Conservation (phyloP, 2,888 invertebrate genomes). For the Choreutis nemorana region DNA sequence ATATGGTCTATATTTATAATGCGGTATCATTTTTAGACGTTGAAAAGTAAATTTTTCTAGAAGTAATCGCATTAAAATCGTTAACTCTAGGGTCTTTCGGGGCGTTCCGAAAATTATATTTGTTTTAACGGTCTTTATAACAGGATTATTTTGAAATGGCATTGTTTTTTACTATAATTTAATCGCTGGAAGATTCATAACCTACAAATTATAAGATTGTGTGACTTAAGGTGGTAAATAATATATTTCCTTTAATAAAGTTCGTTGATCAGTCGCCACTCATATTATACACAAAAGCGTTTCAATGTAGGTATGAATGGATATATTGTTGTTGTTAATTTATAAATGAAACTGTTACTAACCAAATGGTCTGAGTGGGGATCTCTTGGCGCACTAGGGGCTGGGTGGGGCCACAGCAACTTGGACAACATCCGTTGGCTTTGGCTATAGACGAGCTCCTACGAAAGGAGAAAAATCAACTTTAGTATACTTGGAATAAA, state of each 20-base stretch:
- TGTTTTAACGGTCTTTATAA: constrained; percentile 49
- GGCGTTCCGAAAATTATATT: constrained; percentile 41
- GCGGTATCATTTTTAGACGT: too few relatives aligned
- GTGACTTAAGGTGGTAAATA: too few relatives aligned
- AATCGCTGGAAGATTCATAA: too few relatives aligned
- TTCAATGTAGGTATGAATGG: too few relatives aligned
- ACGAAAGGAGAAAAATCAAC: constrained; percentile 60
- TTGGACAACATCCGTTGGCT: constrained; percentile 66
- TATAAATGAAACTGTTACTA: constrained; percentile 53
- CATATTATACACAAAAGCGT: too few relatives aligned
- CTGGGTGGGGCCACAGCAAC: constrained; percentile 65
- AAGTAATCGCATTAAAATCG: constrained; percentile 20
- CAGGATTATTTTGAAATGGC: too few relatives aligned
- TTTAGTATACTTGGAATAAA: constrained; percentile 50
- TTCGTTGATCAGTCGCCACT: too few relatives aligned
- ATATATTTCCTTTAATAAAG: constrained; percentile 11
- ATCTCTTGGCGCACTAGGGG: constrained; percentile 61
- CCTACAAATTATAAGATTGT: too few relatives aligned
- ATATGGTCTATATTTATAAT: too few relatives aligned
- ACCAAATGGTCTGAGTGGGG: constrained; percentile 66
- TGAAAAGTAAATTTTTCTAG: too few relatives aligned
- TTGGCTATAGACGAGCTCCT: constrained; percentile 68
- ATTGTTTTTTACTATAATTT: too few relatives aligned
- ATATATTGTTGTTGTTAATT: too few relatives aligned
- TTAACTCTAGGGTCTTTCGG: constrained; percentile 18